Evolutionary conservation across 2,113 vertebrate genomes (phyloP), one percentile per base, ranked within the genome.

Genomic region (Neopipo cinnamomea): DNA sequence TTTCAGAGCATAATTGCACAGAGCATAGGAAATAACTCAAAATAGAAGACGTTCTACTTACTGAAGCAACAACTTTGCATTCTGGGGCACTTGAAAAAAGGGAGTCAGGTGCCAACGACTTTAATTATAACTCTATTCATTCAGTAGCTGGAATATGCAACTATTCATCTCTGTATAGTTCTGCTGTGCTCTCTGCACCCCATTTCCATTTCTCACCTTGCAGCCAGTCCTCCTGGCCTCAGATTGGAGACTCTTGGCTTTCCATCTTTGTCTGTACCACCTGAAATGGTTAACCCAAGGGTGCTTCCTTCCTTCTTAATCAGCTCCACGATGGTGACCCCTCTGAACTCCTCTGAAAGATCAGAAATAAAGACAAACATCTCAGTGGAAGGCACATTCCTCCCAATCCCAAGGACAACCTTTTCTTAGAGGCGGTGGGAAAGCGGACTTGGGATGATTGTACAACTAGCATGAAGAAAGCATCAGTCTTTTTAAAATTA

Each of bases 181-280:
- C 24, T 72, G 6, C 41, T 42, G 35, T 39, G 17, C 6, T 56
- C 9, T 63, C 71, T 70, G 58, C 11, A 35, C 5, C 50, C 39
- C 28, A n/a, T 68, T 87, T 91, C n/a, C 5, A 17, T 93, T 96
- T 71, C 97, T 99, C 94, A 99, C 99, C 99, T 99, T 98, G 99
- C 98, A 39, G 99, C 99, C 33, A 99, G 98, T 61, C 99, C 99
- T 92, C 99, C 99, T 0, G 99, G 98, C 87, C 99, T 98, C 81
- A 99, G 98, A 97, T 99, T 99, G 91, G 99, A 99, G 93, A 99
- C 99, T 95, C 99, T 98, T 63, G 99, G 99, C 93, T 98, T 99
- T 93, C 99, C 99, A 8, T 99, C 99, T 97, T 99, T 99, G 97
- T 99, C 99, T 1, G 99, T 99, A 46, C 99, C 99, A 53, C 99